phyloP scores from a whole-genome alignment of 2,797 vertebrate species.

The Coendou prehensilis region DNA sequence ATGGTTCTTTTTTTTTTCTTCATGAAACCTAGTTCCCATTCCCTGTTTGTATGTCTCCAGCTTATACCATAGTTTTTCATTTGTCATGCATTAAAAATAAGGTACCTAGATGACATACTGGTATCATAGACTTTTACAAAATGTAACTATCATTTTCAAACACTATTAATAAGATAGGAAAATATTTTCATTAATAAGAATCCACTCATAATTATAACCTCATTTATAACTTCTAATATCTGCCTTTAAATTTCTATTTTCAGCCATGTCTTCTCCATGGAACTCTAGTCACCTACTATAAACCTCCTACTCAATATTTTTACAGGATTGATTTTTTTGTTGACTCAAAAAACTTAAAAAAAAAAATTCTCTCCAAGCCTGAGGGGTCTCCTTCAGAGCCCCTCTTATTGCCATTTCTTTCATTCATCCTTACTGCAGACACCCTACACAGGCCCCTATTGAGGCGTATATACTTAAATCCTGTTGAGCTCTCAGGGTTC shows the following conservation, averaged over 20 bases:
- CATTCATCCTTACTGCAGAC: not conserved
- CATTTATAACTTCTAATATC: not conserved
- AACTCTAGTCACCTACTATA: not conserved
- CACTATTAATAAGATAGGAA: not conserved
- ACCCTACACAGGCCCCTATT: too few relatives aligned
- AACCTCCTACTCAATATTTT: not conserved
- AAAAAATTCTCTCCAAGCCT: not conserved
- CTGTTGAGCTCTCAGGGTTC: too few relatives aligned
- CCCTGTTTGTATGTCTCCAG: not conserved
- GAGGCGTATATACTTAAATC: too few relatives aligned
- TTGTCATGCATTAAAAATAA: constrained; percentile 4
- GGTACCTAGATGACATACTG: not conserved
- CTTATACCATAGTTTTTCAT: not conserved
- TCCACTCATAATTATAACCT: not conserved
- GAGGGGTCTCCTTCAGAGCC: not conserved
- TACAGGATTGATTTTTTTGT: not conserved
- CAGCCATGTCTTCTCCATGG: not conserved
- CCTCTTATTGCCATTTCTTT: not conserved
- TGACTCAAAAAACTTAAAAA: not conserved
- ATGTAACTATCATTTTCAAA: not conserved
- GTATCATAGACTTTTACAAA: constrained; percentile 24
- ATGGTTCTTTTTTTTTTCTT: not conserved
- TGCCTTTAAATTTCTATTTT: constrained; percentile 47
- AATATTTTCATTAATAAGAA: constrained; percentile 30
- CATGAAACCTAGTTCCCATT: not conserved